A percentile compares a stretch with the other conserved stretches of the same genome.
These are phyloP conservation scores for Dendrolimus pini DNA, from an alignment of 2,888 invertebrate genomes.

Conservation along the genomic window DNA sequence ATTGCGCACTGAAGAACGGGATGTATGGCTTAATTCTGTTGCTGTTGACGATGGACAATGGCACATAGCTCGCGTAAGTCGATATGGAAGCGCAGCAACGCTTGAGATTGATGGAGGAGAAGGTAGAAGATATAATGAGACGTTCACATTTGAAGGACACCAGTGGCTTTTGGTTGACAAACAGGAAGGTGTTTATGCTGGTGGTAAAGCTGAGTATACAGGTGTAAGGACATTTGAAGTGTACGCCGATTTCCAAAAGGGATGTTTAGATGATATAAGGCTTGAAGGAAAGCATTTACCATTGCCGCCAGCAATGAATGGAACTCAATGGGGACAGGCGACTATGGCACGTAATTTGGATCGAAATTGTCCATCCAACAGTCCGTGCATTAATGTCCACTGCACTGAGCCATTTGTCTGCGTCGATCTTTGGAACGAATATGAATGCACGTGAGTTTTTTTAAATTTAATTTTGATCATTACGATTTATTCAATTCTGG, in stretches of 20 bases:
- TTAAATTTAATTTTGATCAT: slow-evolving; percentile 1
- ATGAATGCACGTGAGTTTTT: slow-evolving; percentile 97
- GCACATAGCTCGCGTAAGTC: slow-evolving; percentile 94
- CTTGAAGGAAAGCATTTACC: slow-evolving; percentile 97
- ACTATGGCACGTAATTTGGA: slow-evolving; percentile 95
- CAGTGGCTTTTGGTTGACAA: slow-evolving; percentile 95
- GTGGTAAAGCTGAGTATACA: slow-evolving; percentile 96
- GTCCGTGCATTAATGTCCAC: slow-evolving; percentile 95
- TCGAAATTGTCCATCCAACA: slow-evolving; percentile 94
- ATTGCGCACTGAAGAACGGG: slow-evolving; percentile 91
- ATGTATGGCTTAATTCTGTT: slow-evolving; percentile 92
- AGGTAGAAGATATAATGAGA: slow-evolving; percentile 94
- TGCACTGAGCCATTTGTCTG: slow-evolving; percentile 96
- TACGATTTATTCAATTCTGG: not conserved
- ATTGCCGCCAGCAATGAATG: slow-evolving; percentile 95
- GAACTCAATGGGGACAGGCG: slow-evolving; percentile 96
- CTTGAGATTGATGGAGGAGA: slow-evolving; percentile 96
- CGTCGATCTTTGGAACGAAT: slow-evolving; percentile 98
- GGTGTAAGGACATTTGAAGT: slow-evolving; percentile 96
- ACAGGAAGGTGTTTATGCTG: slow-evolving; percentile 96
- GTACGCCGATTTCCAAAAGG: slow-evolving; percentile 95
- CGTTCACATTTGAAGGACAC: slow-evolving; percentile 92
- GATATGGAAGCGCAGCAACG: slow-evolving; percentile 95
- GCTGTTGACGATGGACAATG: slow-evolving; percentile 97
- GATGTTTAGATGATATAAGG: slow-evolving; percentile 83